A percentile compares a stretch with the other conserved stretches of the same genome.
Conservation (phyloP, 2,113 vertebrate species). For the Gadus macrocephalus region DNA sequence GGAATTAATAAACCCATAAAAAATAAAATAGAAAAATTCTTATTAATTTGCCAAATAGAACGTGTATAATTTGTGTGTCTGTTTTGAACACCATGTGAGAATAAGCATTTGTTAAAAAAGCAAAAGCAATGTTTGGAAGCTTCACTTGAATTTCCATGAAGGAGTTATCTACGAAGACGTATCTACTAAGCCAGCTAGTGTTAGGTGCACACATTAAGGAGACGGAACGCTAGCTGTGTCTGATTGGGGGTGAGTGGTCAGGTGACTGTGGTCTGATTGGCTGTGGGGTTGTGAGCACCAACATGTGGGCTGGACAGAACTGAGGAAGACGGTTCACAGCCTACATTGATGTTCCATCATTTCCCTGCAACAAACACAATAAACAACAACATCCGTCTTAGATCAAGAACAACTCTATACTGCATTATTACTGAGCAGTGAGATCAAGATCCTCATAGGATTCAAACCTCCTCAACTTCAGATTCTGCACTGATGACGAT, state of each 20-base stretch:
- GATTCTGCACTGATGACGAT: conserved; percentile 91
- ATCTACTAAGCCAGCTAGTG: conserved; percentile 17
- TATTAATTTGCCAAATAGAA: conserved; percentile 22
- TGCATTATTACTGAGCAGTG: neutral
- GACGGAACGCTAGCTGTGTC: neutral
- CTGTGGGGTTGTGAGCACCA: neutral
- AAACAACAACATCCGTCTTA: neutral
- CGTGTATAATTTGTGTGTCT: conserved; percentile 17
- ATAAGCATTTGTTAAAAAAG: conserved; percentile 17
- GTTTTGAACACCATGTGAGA: conserved; percentile 31
- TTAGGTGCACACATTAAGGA: conserved; percentile 24
- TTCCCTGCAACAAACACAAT: conserved; percentile 54
- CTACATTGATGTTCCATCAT: conserved; percentile 60
- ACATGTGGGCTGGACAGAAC: neutral
- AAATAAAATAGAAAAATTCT: conserved; percentile 29
- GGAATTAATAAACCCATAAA: conserved; percentile 47
- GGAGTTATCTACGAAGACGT: conserved; percentile 19
- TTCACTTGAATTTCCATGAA: conserved; percentile 21
- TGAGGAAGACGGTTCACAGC: conserved; percentile 14
- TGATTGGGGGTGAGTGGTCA: neutral
- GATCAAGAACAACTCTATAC: neutral
- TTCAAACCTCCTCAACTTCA: conserved; percentile 82
- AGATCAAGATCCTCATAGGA: too few relatives aligned
- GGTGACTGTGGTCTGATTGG: neutral
- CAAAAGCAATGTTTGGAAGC: conserved; percentile 14